Conservation (phyloP, 2,113 vertebrate genomes). For the Glaucidium brasilianum region DNA sequence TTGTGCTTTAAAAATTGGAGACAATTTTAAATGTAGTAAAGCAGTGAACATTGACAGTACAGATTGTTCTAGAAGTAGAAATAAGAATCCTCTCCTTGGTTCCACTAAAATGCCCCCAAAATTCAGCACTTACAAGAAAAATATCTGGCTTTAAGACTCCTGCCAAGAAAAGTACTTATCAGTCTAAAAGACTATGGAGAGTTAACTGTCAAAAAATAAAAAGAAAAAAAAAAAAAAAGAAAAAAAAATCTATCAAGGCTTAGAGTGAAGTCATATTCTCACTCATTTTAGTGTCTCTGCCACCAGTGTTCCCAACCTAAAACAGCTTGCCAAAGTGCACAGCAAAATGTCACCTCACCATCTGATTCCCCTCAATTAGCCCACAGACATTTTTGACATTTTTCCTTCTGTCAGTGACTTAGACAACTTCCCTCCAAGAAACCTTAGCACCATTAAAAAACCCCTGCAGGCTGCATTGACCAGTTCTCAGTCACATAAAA, state of each 20-base stretch:
- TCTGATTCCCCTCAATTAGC: background rate
- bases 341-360: background rate
- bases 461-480: background rate
- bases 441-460: background rate
- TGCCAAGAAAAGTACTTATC: background rate
- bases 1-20: background rate
- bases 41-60: background rate
- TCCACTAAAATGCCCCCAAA: background rate
- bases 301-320: background rate
- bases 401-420: background rate
- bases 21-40: background rate
- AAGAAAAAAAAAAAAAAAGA: background rate
- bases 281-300: background rate
- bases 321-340: background rate
- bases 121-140: background rate
- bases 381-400: background rate
- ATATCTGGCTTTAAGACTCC: background rate
- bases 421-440: background rate
- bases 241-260: background rate
- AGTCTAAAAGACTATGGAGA: background rate
- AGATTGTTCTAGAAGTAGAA: background rate
- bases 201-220: background rate
- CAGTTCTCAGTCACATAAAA: background rate
- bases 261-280: background rate
- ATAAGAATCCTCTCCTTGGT: background rate